These are phyloP conservation scores for Apamea sordens DNA, from an alignment of 2,888 invertebrate genomes.

Conservation along the genomic window DNA sequence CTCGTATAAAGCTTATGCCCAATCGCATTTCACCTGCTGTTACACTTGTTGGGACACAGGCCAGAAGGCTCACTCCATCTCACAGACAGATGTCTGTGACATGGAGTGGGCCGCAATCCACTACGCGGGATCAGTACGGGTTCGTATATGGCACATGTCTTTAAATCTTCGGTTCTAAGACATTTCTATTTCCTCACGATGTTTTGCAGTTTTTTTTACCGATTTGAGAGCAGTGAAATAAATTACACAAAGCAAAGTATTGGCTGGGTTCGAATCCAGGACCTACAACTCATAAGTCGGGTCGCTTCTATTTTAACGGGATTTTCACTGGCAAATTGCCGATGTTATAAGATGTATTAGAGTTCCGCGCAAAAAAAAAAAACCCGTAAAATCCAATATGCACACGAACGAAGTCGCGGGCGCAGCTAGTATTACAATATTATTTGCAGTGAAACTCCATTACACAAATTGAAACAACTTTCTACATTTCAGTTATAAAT, in stretches of 20 bases:
- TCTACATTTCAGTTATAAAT: conserved; percentile 4
- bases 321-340: background rate
- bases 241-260: background rate
- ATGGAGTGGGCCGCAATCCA: too few species aligned
- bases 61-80: too few species aligned
- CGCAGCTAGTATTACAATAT: too few species aligned
- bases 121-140: background rate
- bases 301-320: background rate
- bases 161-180: background rate
- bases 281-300: background rate
- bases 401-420: too few species aligned
- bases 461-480: background rate
- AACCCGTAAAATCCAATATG: too few species aligned
- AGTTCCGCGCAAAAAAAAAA: too few species aligned
- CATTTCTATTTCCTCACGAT: background rate
- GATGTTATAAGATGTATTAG: background rate
- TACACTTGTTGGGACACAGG: background rate
- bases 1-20: background rate
- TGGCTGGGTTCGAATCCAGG: background rate
- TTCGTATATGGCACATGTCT: background rate
- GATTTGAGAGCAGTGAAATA: background rate
- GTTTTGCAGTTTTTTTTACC: background rate
- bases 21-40: background rate
- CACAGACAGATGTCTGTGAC: too few species aligned
- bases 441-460: too few species aligned